Conservation (phyloP, 2,797 vertebrate species). For the Clarias fuscus region DNA sequence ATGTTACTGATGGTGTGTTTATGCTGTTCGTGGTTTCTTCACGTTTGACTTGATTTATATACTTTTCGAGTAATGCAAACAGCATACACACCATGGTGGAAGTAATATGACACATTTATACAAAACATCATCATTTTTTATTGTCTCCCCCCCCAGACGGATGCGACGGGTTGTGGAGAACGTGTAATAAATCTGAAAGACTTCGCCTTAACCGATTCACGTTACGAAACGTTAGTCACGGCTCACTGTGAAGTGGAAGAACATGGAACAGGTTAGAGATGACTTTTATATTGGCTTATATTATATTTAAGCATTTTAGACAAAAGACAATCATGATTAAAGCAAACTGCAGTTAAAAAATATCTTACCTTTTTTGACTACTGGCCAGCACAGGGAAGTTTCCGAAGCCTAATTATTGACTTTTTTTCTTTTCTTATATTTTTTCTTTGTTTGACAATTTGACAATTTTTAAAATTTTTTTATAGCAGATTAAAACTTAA, state of each 20-base stretch:
- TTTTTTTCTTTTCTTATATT: too few species aligned
- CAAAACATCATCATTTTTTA: too few species aligned
- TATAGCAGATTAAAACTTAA: not conserved
- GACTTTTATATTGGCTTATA: not conserved
- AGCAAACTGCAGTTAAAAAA: not conserved
- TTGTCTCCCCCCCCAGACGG: constrained; percentile 67
- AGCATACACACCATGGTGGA: too few species aligned
- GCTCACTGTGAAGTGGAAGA: constrained; percentile 72
- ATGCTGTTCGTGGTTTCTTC: too few species aligned
- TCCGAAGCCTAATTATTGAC: not conserved
- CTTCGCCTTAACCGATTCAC: constrained; percentile 57
- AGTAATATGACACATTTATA: too few species aligned
- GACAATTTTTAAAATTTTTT: not conserved
- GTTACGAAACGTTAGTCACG: constrained; percentile 60
- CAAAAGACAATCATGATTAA: not conserved
- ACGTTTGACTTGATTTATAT: too few species aligned
- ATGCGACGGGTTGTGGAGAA: constrained; percentile 72
- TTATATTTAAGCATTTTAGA: not conserved
- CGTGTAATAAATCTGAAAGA: constrained; percentile 59
- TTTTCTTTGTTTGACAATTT: not conserved
- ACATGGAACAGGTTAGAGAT: constrained; percentile 72
- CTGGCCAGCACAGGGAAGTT: not conserved
- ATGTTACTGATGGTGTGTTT: too few species aligned
- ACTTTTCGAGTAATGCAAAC: too few species aligned
- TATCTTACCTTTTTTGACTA: not conserved